phyloP scores from a whole-genome alignment of 2,113 vertebrate genomes.

The Xenus cinereus region DNA sequence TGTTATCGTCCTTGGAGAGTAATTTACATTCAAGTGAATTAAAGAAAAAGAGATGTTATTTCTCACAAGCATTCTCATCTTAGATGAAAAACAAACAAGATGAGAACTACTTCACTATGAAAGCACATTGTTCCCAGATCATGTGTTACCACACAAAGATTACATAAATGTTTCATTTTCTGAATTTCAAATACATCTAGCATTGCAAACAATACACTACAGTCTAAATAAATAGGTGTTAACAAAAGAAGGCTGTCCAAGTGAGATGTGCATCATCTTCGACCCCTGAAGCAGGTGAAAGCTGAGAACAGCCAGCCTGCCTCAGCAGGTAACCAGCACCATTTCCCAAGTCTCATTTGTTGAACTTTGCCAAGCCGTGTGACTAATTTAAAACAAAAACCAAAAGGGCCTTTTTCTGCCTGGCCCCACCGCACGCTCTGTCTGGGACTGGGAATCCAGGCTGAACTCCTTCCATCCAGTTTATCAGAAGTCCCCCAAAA shows the following conservation, averaged over 20 bases:
- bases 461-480: not conserved
- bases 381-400: not conserved
- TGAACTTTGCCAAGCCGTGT: not conserved
- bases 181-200: not conserved
- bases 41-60: not conserved
- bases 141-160: not conserved
- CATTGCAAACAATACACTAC: not conserved
- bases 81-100: not conserved
- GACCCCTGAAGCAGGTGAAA: not conserved
- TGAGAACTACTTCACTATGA: not conserved
- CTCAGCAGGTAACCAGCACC: rapidly evolving
- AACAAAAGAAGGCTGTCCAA: not conserved
- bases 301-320: not conserved
- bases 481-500: not conserved
- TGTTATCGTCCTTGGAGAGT: not conserved
- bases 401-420: not conserved
- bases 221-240: not conserved
- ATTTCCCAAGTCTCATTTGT: not conserved
- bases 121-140: not conserved
- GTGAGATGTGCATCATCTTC: not conserved
- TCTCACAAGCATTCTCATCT: not conserved
- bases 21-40: not conserved
- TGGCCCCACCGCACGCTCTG: rapidly evolving
- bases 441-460: not conserved
- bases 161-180: not conserved